Evolutionary conservation across 2,888 invertebrate species (phyloP).

Genomic region (Ametastegia equiseti): DNA sequence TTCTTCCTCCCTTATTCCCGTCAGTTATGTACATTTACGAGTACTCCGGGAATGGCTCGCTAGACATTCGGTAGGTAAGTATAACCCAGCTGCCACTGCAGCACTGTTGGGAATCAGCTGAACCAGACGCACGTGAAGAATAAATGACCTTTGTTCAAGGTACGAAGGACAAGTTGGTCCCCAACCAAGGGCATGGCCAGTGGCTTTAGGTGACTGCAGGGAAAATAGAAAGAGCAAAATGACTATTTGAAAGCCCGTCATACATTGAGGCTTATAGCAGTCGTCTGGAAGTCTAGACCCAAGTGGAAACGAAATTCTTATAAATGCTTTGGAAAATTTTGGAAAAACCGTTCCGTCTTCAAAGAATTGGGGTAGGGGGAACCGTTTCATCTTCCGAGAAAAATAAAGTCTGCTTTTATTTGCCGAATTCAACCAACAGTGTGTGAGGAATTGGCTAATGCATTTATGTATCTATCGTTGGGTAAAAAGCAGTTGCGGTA

Average conservation of each 20-base stretch:
- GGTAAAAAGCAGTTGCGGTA: neutral
- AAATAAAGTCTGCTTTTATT: too few species aligned
- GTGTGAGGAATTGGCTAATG: too few species aligned
- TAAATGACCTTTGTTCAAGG: slow-evolving; percentile 12
- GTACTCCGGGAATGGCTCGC: neutral
- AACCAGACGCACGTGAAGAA: slow-evolving; percentile 9
- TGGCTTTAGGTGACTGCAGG: neutral
- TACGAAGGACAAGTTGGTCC: neutral
- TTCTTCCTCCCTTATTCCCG: too few species aligned
- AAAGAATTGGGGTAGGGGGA: too few species aligned
- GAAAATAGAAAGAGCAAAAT: neutral
- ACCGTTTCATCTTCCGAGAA: too few species aligned
- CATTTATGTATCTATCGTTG: neutral
- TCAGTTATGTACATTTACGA: slow-evolving; percentile 24
- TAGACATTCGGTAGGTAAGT: neutral
- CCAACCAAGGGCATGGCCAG: neutral
- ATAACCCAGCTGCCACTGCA: neutral
- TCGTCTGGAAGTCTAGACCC: too few species aligned
- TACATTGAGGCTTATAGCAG: too few species aligned
- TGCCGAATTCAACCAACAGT: too few species aligned
- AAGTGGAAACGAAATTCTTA: too few species aligned
- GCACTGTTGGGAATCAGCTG: neutral
- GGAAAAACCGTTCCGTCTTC: too few species aligned
- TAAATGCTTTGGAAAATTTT: too few species aligned
- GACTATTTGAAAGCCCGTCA: too few species aligned